Percentiles rank a stretch among this genome's conserved stretches.
phyloP scores from a whole-genome alignment of 2,888 invertebrate species.

The Flabesymbios commensalis region DNA sequence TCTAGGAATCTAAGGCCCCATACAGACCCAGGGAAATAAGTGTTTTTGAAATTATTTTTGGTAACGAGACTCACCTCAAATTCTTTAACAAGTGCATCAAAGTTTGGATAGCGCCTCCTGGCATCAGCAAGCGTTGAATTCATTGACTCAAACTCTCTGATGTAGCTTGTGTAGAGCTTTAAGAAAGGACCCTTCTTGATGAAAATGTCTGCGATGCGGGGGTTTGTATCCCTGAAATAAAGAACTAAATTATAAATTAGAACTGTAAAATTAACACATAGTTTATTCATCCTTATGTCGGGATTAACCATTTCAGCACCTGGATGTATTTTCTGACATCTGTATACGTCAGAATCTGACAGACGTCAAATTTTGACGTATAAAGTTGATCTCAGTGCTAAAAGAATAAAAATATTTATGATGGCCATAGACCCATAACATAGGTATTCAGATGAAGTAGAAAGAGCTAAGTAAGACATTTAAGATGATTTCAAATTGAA shows the following conservation, averaged over 20 bases:
- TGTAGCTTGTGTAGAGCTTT: slow-evolving; percentile 67
- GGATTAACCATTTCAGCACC: neutral
- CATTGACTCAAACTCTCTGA: slow-evolving; percentile 65
- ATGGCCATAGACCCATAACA: no score
- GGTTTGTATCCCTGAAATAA: slow-evolving; percentile 52
- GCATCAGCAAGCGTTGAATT: slow-evolving; percentile 64
- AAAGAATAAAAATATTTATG: no score
- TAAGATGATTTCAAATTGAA: no score
- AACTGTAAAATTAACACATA: neutral
- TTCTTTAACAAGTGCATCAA: slow-evolving; percentile 63
- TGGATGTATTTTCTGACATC: neutral
- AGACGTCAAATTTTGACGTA: no score
- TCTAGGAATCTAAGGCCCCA: no score
- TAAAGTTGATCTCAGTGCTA: no score
- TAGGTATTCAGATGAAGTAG: no score
- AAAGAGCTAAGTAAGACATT: no score
- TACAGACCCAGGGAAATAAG: no score
- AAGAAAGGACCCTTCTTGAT: slow-evolving; percentile 68
- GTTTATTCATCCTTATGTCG: no score
- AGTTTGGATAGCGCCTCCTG: slow-evolving; percentile 63
- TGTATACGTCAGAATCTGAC: no score
- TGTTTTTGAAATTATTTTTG: no score
- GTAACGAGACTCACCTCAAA: slow-evolving; percentile 66
- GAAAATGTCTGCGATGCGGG: slow-evolving; percentile 66
- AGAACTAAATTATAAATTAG: slow-evolving; percentile 25